A percentile compares a stretch with the other conserved stretches of the same genome.
These are phyloP conservation scores for Pyrrhia umbra DNA, from an alignment of 2,888 invertebrate species.

Conservation along the genomic window DNA sequence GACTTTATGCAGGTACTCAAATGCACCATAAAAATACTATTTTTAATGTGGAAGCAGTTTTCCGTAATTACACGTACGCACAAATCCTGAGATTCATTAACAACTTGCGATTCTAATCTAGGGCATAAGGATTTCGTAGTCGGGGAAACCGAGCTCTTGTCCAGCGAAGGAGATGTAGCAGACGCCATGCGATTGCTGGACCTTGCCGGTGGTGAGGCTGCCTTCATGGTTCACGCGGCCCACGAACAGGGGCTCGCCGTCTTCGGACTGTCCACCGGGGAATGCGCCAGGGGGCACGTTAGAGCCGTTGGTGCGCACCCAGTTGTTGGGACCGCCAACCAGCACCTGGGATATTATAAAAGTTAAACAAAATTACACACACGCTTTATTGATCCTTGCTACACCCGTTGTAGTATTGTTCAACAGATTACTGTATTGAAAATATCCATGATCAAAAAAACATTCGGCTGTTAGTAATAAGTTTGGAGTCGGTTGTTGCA, in stretches of 20 bases:
- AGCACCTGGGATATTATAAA: slow-evolving; percentile 83
- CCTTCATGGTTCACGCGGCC: slow-evolving; percentile 95
- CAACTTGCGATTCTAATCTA: slow-evolving; percentile 62
- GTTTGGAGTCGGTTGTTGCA: too few relatives aligned
- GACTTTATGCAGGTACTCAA: slow-evolving; percentile 41
- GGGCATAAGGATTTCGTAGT: slow-evolving; percentile 94
- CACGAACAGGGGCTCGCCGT: slow-evolving; percentile 94
- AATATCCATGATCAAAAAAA: too few relatives aligned
- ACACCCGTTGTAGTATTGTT: too few relatives aligned
- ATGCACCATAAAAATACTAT: slow-evolving; percentile 49
- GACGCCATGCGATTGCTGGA: slow-evolving; percentile 95
- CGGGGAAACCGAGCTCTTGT: slow-evolving; percentile 94
- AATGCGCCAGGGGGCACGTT: slow-evolving; percentile 94
- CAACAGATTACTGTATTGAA: too few relatives aligned
- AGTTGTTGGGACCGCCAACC: slow-evolving; percentile 91
- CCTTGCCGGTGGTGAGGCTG: slow-evolving; percentile 94
- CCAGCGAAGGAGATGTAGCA: slow-evolving; percentile 96
- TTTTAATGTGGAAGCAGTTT: slow-evolving; percentile 53
- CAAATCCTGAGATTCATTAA: slow-evolving; percentile 55
- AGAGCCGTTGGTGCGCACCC: slow-evolving; percentile 92
- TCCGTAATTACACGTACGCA: slow-evolving; percentile 50
- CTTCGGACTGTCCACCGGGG: slow-evolving; percentile 93
- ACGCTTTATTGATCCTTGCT: background rate
- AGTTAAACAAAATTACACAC: background rate
- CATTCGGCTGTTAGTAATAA: too few relatives aligned